Evolutionary conservation across 2,797 vertebrate species (phyloP), one percentile per base, ranked within the genome.

Genomic region (Spinus pinus): DNA sequence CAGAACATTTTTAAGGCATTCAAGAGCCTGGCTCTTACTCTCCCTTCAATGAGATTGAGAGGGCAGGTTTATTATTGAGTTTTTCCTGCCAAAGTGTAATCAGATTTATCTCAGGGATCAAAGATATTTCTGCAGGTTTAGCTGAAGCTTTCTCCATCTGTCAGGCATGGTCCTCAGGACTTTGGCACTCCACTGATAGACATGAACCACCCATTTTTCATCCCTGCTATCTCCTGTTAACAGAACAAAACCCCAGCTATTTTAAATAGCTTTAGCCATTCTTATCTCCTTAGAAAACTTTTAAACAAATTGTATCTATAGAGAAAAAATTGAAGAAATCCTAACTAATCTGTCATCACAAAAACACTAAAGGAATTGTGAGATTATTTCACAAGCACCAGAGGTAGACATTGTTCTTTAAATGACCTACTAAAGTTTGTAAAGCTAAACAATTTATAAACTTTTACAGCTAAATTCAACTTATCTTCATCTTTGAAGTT

Each of bases 381-480:
- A 71, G 57, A 53, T 42, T 70, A 7, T 81, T 77, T 44, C n/a
- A 46, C 23, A 50, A 93, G 49, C 17, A 61, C 8, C 28, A 19
- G 42, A 81, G 28, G 16, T 30, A 70, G 69, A 41, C n/a, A 49
- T 6, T 57, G 49, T 81, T 91, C 78, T 90, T 86, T 57, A 86
- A 81, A 79, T 88, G 88, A 84, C 95, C 92, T 88, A 86, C 69
- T 96, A 91, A 95, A 90, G 75, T 93, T 92, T 86, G 61, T 81
- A 92, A 86, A 90, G 66, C 61, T 91, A 91, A 96, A 84, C 90
- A 12, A 69, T 84, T 91, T 87, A 84, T 79, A 57, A 91, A 81
- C n/a, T 75, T 78, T 81, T 78, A 81, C 61, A 88, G 54, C 37
- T 86, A 84, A 94, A 94, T 72, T 86, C 84, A 94, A 75, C 51